phyloP scores from a whole-genome alignment of 2,797 vertebrate species.

The Antrozous pallidus region DNA sequence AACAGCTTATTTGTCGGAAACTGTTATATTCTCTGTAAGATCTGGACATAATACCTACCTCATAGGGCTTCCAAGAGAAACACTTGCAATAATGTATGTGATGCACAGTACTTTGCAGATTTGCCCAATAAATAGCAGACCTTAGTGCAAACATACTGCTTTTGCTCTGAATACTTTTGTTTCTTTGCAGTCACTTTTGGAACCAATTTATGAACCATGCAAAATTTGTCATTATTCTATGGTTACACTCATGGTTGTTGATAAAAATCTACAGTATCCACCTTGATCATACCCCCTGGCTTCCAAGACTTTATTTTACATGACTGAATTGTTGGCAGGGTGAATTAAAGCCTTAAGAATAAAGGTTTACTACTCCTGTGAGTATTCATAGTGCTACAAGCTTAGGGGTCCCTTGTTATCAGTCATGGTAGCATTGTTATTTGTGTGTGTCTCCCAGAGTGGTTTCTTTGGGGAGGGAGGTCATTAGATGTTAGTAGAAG shows the following conservation, averaged over 20 bases:
- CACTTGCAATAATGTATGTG: background rate
- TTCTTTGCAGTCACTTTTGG: background rate
- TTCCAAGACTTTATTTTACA: background rate
- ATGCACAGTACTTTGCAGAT: background rate
- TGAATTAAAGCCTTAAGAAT: background rate
- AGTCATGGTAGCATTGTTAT: background rate
- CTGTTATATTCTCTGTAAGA: background rate
- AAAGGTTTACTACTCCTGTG: background rate
- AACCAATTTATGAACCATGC: background rate
- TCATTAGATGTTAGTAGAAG: background rate
- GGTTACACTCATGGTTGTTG: background rate
- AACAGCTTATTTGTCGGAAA: background rate
- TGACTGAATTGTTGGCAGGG: background rate
- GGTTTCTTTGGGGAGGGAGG: background rate
- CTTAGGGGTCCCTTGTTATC: background rate
- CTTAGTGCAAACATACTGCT: background rate
- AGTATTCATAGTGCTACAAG: background rate
- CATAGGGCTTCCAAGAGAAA: background rate
- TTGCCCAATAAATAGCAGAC: slow-evolving; percentile 24
- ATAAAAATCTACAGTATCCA: background rate
- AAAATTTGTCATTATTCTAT: background rate
- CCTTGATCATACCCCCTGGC: background rate
- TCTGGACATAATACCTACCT: background rate
- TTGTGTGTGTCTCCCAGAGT: background rate
- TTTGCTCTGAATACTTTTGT: background rate